Conservation (phyloP, 2,113 vertebrate species). For the Hippocampus comes region DNA sequence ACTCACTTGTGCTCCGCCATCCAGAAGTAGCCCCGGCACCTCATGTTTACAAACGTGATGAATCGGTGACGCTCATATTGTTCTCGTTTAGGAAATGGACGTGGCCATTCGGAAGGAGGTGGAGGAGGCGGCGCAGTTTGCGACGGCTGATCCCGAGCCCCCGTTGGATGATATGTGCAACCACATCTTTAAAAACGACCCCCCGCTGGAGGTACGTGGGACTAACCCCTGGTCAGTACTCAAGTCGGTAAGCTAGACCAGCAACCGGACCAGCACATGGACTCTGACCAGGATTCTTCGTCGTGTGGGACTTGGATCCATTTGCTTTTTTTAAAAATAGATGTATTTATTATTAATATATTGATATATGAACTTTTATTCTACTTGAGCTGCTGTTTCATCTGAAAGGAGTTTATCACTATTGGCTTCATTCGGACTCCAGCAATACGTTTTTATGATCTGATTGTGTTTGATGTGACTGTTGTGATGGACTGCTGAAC, state of each 20-base stretch:
- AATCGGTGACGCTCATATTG: not conserved
- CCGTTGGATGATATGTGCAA: conserved; percentile 87
- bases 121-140: conserved; percentile 89
- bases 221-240: conserved; percentile 85
- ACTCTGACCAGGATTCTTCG: not conserved
- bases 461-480: not conserved
- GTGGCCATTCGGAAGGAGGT: conserved; percentile 87
- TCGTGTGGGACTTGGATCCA: not conserved
- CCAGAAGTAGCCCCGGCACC: not conserved
- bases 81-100: conserved; percentile 81
- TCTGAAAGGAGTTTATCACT: not conserved
- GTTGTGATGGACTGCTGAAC: not conserved
- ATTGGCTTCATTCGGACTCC: not conserved
- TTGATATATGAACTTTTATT: not conserved
- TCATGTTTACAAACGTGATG: not conserved
- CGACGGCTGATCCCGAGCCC: conserved; percentile 90
- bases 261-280: not conserved
- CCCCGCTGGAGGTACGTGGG: conserved; percentile 84
- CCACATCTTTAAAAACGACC: conserved; percentile 78
- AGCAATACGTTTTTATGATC: not conserved
- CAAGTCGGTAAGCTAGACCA: conserved; percentile 78
- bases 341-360: conserved; percentile 1
- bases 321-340: not conserved
- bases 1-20: not conserved
- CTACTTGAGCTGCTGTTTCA: not conserved